Conservation (phyloP, 2,888 invertebrate genomes). For the Yponomeuta cagnagella region DNA sequence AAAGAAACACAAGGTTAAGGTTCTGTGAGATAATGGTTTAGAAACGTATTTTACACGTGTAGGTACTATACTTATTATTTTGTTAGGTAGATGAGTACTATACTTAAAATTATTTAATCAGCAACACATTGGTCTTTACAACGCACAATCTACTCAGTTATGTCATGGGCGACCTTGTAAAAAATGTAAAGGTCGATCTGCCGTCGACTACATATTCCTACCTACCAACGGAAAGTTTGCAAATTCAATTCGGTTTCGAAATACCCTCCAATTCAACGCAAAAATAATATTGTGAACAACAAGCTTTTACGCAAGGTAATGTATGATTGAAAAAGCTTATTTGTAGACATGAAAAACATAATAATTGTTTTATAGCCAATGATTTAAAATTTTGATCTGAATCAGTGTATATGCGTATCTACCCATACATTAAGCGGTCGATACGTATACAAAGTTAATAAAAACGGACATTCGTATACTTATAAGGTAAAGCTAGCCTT, state of each 20-base stretch:
- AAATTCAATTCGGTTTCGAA: background rate
- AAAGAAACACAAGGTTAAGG: conserved; percentile 1
- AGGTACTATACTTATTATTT: background rate
- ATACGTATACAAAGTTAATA: conserved; percentile 68
- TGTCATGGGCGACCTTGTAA: too few species aligned
- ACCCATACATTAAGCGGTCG: conserved; percentile 64
- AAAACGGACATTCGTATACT: conserved; percentile 69
- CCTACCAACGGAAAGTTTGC: background rate
- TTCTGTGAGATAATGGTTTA: too few species aligned
- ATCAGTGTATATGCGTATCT: conserved; percentile 51
- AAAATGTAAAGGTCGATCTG: too few species aligned
- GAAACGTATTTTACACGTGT: background rate
- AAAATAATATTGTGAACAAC: background rate
- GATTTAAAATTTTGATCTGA: conserved; percentile 26
- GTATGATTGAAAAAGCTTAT: background rate
- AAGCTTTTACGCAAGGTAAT: background rate
- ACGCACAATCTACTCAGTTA: too few species aligned
- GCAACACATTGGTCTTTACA: too few species aligned
- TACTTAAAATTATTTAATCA: background rate
- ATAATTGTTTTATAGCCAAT: conserved; percentile 15
- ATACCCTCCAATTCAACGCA: background rate
- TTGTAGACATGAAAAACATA: background rate
- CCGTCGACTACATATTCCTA: too few species aligned
- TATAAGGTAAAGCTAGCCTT: conserved; percentile 71
- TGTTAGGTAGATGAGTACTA: background rate